A percentile compares a stretch with the other conserved stretches of the same genome.
phyloP scores from a whole-genome alignment of 2,797 vertebrate genomes.

The Staurois parvus region DNA sequence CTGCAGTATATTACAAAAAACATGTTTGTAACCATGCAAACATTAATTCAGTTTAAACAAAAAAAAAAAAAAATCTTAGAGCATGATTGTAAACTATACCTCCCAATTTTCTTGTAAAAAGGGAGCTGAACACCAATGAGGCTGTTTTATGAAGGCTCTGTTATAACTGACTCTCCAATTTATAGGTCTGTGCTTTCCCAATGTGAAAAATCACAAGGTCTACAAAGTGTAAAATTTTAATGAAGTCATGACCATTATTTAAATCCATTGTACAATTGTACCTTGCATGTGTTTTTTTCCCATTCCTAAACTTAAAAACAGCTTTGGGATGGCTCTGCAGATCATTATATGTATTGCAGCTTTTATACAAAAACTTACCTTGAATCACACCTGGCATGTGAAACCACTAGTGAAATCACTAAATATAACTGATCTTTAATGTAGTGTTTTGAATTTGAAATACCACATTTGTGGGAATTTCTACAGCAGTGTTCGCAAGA shows the following conservation, averaged over 20 bases:
- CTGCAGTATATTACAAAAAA: conserved; percentile 69
- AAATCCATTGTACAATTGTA: too few species aligned
- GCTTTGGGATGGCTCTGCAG: too few species aligned
- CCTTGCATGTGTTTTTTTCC: background rate
- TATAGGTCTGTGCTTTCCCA: conserved; percentile 3
- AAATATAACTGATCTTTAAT: too few species aligned
- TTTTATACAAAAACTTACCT: too few species aligned
- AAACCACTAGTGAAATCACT: too few species aligned
- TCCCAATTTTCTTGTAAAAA: conserved; percentile 62
- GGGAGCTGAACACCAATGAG: conserved; percentile 1
- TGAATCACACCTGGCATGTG: too few species aligned
- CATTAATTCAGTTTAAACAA: conserved; percentile 66
- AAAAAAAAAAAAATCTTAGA: conserved; percentile 62
- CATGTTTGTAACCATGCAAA: conserved; percentile 66
- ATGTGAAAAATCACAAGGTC: conserved; percentile 9
- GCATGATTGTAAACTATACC: conserved; percentile 66
- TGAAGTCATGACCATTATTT: background rate
- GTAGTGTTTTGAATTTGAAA: too few species aligned
- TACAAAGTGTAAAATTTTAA: background rate
- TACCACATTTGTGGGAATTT: too few species aligned
- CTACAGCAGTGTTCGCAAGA: too few species aligned
- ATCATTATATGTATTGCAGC: too few species aligned
- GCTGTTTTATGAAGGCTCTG: conserved; percentile 1
- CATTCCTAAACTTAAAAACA: background rate
- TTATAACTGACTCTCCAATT: background rate